Evolutionary conservation across 2,888 invertebrate species (phyloP), one percentile per base, ranked within the genome.

Genomic region (Hypomecis atomaria): DNA sequence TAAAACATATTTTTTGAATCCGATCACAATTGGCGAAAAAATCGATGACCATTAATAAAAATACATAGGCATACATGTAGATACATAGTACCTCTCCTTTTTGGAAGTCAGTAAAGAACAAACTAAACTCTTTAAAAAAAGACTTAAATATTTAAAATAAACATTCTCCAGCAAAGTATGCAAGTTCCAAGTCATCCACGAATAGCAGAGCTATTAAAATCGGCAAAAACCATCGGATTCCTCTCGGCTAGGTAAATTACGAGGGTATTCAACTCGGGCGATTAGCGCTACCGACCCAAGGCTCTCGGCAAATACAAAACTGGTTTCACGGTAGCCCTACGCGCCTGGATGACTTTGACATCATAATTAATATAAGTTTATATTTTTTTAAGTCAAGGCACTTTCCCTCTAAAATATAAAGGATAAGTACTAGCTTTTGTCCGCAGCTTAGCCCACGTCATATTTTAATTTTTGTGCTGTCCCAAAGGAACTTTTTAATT

Each of bases 211-310:
- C 50, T 52, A 62, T 57, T 62, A 57, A 62, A 62, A 58, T 42
- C 40, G 37, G 45, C 42, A 53, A 58, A 58, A 43, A 59, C 43
- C n/a, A 11, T 23, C 13, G 23, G 54, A 63, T 54, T 63, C 48
- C 42, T 62, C 38, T 54, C 63, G 58, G 5, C 59, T 49, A 63
- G 37, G 62, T 54, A 55, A 59, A 54, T 63, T 49, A 55, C 43
- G 48, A 62, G 63, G 63, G 54, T 63, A 59, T 63, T 63, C 59
- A 59, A 63, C 59, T 63, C 44, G 5, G 36, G 38, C 53, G 38
- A 52, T 52, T 52, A 52, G 10, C 38, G 10, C 52, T 37, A 13
- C 34, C 13, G 37, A 13, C 48, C 47, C 34, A 48, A 10, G 47
- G 33, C 33, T 49, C 49, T 53, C 54, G 36, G 34, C 59, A 52